Base-by-base conservation (phyloP, 2,113 vertebrate species). In the Scopus umbretta region DNA sequence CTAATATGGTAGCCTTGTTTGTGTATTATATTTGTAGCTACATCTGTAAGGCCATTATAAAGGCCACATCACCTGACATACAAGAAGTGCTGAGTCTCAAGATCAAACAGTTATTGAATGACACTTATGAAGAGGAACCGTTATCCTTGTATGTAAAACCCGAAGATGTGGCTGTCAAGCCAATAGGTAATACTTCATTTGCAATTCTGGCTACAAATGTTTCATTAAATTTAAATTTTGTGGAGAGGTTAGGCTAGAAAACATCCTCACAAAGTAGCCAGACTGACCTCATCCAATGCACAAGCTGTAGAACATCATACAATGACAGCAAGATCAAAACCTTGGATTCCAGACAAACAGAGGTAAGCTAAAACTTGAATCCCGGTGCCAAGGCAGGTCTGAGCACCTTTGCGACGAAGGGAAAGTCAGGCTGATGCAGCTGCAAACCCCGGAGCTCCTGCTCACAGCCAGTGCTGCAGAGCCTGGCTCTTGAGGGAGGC, bases 111-210 rank as follows among this genome's bases (percentile, higher is more conserved):
- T 13, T 96, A n/a, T 74, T 94, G 22, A 74, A 66, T 17, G 79
- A 40, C 45, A 79, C 75, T 76, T 96, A 97, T 9, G 56, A 86
- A 42, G 92, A 96, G 47, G 87, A 78, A 79, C 53, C 50, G 1
- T 23, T 96, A 47, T 96, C 53, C 6, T 73, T 97, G 34, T 19
- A 32, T 32, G 83, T 98, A 83, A 91, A 86, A 47, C 82, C 84
- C 52, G 87, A 97, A 63, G 62, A 92, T 3, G 25, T 97, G 79
- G 16, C 17, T 73, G 93, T 98, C 62, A 94, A 79, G 66, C 49
- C 73, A 70, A 86, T 97, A 95, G 98, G 98, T 98, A 98, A 98
- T 58, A 40, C 34, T 88, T 63, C 40, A 30, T 76, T 74, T 59
- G 25, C 26, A 50, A 74, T 49, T 79, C 78, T 71, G 26, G 14